Evolutionary conservation across 2,113 vertebrate species (phyloP), one percentile per base, ranked within the genome.

Genomic region (Ia io): DNA sequence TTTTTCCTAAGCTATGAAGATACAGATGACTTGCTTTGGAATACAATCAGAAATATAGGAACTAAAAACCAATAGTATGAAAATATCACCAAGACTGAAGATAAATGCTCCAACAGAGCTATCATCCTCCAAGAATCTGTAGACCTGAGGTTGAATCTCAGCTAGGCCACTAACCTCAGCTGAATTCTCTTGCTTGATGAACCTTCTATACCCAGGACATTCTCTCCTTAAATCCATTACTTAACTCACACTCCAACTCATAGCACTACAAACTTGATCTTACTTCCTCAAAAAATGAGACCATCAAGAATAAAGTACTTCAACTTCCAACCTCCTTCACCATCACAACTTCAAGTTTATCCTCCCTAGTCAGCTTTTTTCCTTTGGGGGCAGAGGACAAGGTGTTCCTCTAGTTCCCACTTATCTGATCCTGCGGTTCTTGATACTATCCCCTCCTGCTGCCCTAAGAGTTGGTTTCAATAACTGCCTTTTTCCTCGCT

Each of bases 21-120:
- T 44, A 71, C 37, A 84, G 51, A 95, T 80, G 59, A 73, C 56
- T 91, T 93, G n/a, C 76, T 93, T 77, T 76, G 61, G 40, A 90
- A 92, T 77, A 40, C 30, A 28, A 47, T 84, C 44, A 84, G 77
- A 94, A 92, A 42, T 56, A 40, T 3, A 90, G 65, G 42, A 65
- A 88, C 59, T 73, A 71, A 89, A 87, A 93, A 67, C 51, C 32
- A 82, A 3, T 59, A 37, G 53, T 25, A 61, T 61, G 35, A 85
- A 84, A 77, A 93, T 53, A 51, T 71, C n/a, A 86, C 35, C 44
- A 67, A 88, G 44, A 63, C 44, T 70, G 49, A 76, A 79, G 73
- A 79, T n/a, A 65, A 93, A 83, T 67, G 11, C 4, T 77, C n/a
- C 23, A 53, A 25, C 30, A 88, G 10, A 90, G 14, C 11, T 63